A percentile compares a stretch with the other conserved stretches of the same genome.
These are phyloP conservation scores for Brachyrhaphis roseni DNA, from an alignment of 2,797 vertebrate genomes.

Conservation along the genomic window DNA sequence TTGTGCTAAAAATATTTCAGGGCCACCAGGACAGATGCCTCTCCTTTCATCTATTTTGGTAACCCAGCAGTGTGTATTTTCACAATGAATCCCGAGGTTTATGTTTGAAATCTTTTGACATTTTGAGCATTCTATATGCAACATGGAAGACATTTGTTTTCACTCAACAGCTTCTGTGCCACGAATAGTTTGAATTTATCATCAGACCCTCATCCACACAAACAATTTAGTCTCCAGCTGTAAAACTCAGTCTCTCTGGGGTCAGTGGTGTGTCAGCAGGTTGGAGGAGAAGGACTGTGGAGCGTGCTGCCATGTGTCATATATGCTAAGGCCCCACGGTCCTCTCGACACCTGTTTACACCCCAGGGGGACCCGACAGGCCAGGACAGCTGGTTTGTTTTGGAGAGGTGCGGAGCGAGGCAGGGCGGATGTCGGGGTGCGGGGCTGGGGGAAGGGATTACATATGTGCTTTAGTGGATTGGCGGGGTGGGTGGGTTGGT, in stretches of 20 bases:
- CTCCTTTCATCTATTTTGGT: slow-evolving; percentile 75
- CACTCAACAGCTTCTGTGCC: background rate
- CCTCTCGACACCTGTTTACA: slow-evolving; percentile 79
- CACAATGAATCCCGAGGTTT: slow-evolving; percentile 37
- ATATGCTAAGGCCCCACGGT: slow-evolving; percentile 60
- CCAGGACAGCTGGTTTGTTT: slow-evolving; percentile 82
- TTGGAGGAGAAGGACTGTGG: slow-evolving; percentile 54
- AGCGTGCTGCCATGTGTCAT: slow-evolving; percentile 71
- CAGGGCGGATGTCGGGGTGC: slow-evolving; percentile 63
- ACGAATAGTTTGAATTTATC: slow-evolving; percentile 3
- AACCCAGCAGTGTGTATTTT: slow-evolving; percentile 60
- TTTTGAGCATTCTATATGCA: background rate
- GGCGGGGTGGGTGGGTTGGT: slow-evolving; percentile 23
- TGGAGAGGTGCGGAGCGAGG: slow-evolving; percentile 66
- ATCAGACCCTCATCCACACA: slow-evolving; percentile 44
- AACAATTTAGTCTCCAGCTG: slow-evolving; percentile 50
- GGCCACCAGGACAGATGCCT: slow-evolving; percentile 53
- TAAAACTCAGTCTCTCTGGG: slow-evolving; percentile 41
- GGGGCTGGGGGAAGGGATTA: slow-evolving; percentile 72
- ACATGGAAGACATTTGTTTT: background rate
- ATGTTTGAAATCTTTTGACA: background rate
- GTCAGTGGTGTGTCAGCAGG: slow-evolving; percentile 57
- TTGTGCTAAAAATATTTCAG: slow-evolving; percentile 77
- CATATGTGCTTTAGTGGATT: slow-evolving; percentile 74
- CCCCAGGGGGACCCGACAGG: slow-evolving; percentile 69